Evolutionary conservation across 2,797 vertebrate species (phyloP).

Genomic region (Hirundo rustica): DNA sequence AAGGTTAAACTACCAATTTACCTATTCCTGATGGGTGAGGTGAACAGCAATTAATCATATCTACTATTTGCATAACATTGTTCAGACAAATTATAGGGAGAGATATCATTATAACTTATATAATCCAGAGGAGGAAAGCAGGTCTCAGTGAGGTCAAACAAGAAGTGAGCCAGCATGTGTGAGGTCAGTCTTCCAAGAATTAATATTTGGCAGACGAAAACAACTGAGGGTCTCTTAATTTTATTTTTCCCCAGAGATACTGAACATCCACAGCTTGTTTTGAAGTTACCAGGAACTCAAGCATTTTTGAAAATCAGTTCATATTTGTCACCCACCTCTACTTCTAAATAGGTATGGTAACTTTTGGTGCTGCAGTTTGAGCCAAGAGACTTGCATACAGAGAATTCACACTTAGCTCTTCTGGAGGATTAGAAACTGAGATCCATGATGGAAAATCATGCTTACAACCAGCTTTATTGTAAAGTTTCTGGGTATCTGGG

Average conservation of each 20-base stretch:
- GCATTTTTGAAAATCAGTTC: not conserved
- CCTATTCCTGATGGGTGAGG: not conserved
- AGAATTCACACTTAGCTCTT: not conserved
- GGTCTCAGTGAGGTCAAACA: not conserved
- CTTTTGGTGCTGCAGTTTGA: not conserved
- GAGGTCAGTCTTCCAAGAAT: conserved; percentile 6
- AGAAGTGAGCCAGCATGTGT: not conserved
- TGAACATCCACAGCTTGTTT: not conserved
- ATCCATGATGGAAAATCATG: not conserved
- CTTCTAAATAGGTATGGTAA: not conserved
- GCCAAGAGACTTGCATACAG: not conserved
- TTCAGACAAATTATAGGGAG: not conserved
- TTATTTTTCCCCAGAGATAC: not conserved
- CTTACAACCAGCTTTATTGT: not conserved
- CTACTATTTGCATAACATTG: not conserved
- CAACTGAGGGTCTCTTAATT: not conserved
- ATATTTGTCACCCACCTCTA: not conserved
- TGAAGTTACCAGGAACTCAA: not conserved
- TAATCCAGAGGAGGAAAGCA: conserved; percentile 2
- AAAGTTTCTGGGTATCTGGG: not conserved
- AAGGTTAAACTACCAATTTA: not conserved
- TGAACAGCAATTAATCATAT: not conserved
- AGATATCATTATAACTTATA: not conserved
- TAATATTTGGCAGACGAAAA: not conserved
- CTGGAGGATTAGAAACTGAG: not conserved